A percentile compares a stretch with the other conserved stretches of the same genome.
Evolutionary conservation across 2,113 vertebrate genomes (phyloP).

Genomic region (Epinephelus cyanopodus): DNA sequence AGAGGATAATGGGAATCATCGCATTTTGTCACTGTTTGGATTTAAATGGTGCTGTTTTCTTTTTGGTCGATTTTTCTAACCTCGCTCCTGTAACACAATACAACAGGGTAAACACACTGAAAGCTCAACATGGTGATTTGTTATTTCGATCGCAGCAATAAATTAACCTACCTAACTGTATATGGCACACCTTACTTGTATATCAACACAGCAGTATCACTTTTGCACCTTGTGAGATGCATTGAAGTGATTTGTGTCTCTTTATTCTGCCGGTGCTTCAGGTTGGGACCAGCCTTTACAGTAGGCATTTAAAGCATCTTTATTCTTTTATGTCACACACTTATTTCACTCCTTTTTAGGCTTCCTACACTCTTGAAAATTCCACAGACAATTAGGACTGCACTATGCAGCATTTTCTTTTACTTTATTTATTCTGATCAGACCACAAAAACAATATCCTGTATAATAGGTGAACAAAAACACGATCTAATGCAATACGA

Average conservation of each 20-base stretch:
- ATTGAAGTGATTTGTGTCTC: not conserved
- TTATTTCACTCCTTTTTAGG: not conserved
- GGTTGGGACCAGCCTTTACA: not conserved
- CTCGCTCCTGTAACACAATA: not conserved
- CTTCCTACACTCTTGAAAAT: not conserved
- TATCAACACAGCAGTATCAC: not conserved
- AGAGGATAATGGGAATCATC: constrained; percentile 19
- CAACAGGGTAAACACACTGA: not conserved
- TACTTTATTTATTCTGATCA: not conserved
- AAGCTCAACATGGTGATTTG: not conserved
- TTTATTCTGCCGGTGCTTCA: not conserved
- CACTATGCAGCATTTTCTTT: not conserved
- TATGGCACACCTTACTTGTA: not conserved
- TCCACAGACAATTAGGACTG: constrained; percentile 6
- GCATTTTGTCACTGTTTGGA: constrained; percentile 18
- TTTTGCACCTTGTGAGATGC: not conserved
- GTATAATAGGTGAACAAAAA: not conserved
- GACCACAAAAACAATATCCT: not conserved
- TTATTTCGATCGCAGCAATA: not conserved
- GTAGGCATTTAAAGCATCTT: not conserved
- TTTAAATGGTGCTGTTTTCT: not conserved
- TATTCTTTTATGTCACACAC: not conserved
- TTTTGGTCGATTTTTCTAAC: not conserved
- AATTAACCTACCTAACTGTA: not conserved
- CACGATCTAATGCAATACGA: not conserved